phyloP scores from a whole-genome alignment of 1,140 invertebrate species.

The Schlechtendalia chinensis region DNA sequence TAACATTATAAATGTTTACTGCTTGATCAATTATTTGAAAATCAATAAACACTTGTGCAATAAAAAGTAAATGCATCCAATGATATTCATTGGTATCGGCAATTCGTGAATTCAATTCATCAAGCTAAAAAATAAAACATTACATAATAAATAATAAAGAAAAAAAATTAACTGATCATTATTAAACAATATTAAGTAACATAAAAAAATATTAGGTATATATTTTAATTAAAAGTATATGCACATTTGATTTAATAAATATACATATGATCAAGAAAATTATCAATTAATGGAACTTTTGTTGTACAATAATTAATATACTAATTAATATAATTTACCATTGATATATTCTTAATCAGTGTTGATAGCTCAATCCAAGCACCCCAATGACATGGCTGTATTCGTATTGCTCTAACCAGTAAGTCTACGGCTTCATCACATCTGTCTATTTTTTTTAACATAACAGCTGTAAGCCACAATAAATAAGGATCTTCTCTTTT shows the following conservation, averaged over 20 bases:
- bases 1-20: constrained; percentile 73
- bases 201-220: too few species aligned
- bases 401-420: constrained; percentile 74
- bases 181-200: neutral
- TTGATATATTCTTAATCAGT: constrained; percentile 73
- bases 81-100: constrained; percentile 78
- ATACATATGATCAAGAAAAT: too few species aligned
- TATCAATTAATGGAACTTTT: too few species aligned
- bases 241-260: too few species aligned
- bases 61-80: constrained; percentile 93
- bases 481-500: constrained; percentile 72
- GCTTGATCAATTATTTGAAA: constrained; percentile 88
- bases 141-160: neutral
- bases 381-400: constrained; percentile 84
- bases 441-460: constrained; percentile 84
- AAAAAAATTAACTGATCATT: neutral
- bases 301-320: too few species aligned
- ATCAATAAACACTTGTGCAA: constrained; percentile 87
- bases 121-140: constrained; percentile 55
- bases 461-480: constrained; percentile 89
- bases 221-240: neutral
- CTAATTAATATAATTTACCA: constrained; percentile 49
- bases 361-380: constrained; percentile 88
- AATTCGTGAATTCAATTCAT: constrained; percentile 59
- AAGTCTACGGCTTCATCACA: constrained; percentile 71